Conservation (phyloP, 2,797 vertebrate genomes). For the Enteromius afrohamiltoni region DNA sequence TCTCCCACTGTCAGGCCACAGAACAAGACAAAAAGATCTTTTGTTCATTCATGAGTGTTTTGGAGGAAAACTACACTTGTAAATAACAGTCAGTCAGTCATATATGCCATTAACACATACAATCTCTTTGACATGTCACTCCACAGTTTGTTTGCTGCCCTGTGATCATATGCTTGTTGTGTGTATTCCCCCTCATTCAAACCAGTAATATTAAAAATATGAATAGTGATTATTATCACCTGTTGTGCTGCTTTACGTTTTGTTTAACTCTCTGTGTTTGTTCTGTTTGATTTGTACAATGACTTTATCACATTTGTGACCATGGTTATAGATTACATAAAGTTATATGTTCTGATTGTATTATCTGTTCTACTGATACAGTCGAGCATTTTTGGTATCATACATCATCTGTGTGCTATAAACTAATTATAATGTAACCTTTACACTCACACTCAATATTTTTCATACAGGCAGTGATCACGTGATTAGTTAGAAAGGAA, state of each 20-base stretch:
- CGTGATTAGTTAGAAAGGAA: not conserved
- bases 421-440: constrained; percentile 1
- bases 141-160: constrained; percentile 56
- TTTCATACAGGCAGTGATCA: not conserved
- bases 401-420: constrained; percentile 5
- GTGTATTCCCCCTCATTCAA: constrained; percentile 62
- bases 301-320: not conserved
- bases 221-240: constrained; percentile 57
- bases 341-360: not conserved
- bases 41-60: constrained; percentile 60
- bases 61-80: constrained; percentile 61
- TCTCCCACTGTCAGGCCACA: constrained; percentile 33
- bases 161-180: constrained; percentile 59
- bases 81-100: constrained; percentile 56
- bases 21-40: constrained; percentile 58
- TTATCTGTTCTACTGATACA: not conserved
- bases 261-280: constrained; percentile 6
- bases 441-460: not conserved
- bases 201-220: constrained; percentile 67
- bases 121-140: constrained; percentile 52
- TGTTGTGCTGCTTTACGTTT: constrained; percentile 25
- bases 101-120: constrained; percentile 53
- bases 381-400: not conserved
- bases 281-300: constrained; percentile 21
- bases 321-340: not conserved